These are phyloP conservation scores for Felis catus DNA, from an alignment of 2,113 vertebrate genomes.

Conservation along the genomic window F.catus_Fca126_mat1.0 CM031414.1:31535001-31535500, in stretches of 20 bases:
- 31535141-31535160: neutral
- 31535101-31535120: neutral
- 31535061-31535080: neutral
- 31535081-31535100: neutral
- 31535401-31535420: neutral
- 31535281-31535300: neutral
- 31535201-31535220: neutral
- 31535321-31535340: neutral
- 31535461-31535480: neutral
- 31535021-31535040: neutral
- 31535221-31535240: neutral
- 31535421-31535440: neutral
- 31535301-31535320: neutral
- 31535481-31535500: neutral
- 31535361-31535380: neutral
- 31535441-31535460: neutral
- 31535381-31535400: neutral
- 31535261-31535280: neutral
- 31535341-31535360: neutral
- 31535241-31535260: neutral
- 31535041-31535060: neutral
- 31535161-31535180: neutral
- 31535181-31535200: neutral
- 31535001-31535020: neutral
- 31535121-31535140: neutral